Percentiles rank a stretch among this genome's conserved stretches.
Conservation (phyloP, 2,113 vertebrate species). For the Fulmarus glacialis region DNA sequence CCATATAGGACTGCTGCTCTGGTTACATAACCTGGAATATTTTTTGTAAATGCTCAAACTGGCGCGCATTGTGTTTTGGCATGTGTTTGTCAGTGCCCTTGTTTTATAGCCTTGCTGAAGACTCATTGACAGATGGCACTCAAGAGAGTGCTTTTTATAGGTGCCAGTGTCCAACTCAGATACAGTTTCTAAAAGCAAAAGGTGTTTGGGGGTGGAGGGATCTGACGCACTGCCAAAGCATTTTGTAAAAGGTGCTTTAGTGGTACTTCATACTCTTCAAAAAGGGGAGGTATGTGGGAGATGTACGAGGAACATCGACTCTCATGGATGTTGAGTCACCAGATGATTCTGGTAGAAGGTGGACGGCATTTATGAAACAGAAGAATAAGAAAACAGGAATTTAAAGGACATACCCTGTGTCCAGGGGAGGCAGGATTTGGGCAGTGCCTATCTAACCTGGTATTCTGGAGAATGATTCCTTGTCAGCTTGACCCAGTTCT, state of each 20-base stretch:
- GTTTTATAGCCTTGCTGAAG: constrained; percentile 57
- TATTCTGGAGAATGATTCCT: neutral
- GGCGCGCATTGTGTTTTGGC: constrained; percentile 29
- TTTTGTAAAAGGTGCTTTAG: constrained; percentile 53
- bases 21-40: neutral
- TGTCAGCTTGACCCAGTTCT: neutral
- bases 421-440: neutral
- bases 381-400: neutral
- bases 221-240: constrained; percentile 29
- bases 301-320: neutral
- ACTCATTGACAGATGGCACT: constrained; percentile 49
- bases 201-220: constrained; percentile 52
- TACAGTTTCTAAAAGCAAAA: constrained; percentile 58
- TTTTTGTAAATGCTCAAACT: constrained; percentile 5
- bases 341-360: neutral
- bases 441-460: neutral
- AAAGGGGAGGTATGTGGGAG: neutral
- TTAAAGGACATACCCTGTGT: neutral
- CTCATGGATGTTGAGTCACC: neutral
- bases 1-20: neutral
- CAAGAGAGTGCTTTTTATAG: constrained; percentile 71
- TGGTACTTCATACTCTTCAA: neutral
- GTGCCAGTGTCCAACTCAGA: constrained; percentile 19
- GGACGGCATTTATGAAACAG: neutral
- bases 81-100: constrained; percentile 31